Percentiles rank a stretch among this genome's conserved stretches.
These are phyloP conservation scores for Entomobrya multifasciata DNA, from an alignment of 2,888 invertebrate species.

Conservation along the genomic window DNA sequence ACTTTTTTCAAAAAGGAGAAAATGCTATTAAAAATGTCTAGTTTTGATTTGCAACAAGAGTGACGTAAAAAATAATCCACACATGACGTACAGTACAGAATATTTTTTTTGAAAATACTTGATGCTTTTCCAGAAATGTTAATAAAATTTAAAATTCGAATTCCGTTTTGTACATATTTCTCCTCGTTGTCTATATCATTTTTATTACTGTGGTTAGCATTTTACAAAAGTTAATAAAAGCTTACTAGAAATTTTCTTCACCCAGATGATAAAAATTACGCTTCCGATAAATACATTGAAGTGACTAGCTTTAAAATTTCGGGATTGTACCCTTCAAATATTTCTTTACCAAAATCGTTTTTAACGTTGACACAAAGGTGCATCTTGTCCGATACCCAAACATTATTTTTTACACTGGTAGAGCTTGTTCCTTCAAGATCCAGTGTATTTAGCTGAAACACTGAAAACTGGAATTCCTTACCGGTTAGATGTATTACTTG, in stretches of 20 bases:
- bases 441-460: constrained; percentile 91
- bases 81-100: too few species aligned
- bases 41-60: too few species aligned
- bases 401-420: constrained; percentile 87
- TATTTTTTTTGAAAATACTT: too few species aligned
- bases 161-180: too few species aligned
- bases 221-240: too few species aligned
- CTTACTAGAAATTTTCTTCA: too few species aligned
- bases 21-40: neutral
- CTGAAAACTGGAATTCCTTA: constrained; percentile 88
- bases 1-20: neutral
- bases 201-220: too few species aligned
- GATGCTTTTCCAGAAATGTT: too few species aligned
- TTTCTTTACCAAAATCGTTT: constrained; percentile 86
- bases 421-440: constrained; percentile 84
- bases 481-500: constrained; percentile 93
- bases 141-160: too few species aligned
- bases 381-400: constrained; percentile 86
- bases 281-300: constrained; percentile 85
- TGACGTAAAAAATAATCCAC: too few species aligned
- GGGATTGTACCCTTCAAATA: constrained; percentile 88
- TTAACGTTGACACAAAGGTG: constrained; percentile 86
- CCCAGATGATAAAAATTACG: neutral
- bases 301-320: constrained; percentile 89
- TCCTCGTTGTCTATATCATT: too few species aligned